phyloP scores from a whole-genome alignment of 2,888 invertebrate species.

The Chrysopilus asiliformis region DNA sequence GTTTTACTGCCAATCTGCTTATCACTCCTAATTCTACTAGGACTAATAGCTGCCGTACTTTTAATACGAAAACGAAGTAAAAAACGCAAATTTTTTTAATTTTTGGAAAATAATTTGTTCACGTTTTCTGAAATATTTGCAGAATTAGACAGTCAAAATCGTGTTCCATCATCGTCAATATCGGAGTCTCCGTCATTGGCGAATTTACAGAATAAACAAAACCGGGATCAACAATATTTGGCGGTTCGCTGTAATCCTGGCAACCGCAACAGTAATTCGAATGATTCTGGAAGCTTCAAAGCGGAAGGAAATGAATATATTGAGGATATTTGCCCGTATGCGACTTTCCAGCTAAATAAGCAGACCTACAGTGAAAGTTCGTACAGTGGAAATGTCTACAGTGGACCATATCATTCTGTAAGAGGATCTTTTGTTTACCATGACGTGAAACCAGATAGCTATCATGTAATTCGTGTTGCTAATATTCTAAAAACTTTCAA shows the following conservation, averaged over 20 bases:
- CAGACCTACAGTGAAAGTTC: constrained; percentile 80
- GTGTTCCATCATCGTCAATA: constrained; percentile 38
- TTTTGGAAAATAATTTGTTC: not conserved
- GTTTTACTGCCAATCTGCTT: constrained; percentile 50
- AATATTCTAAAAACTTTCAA: not conserved
- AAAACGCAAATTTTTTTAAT: not conserved
- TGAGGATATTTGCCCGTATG: constrained; percentile 87
- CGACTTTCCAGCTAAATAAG: constrained; percentile 80
- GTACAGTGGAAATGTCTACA: constrained; percentile 78
- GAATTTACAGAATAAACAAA: constrained; percentile 67
- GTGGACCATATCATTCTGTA: constrained; percentile 75
- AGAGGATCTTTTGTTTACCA: constrained; percentile 80
- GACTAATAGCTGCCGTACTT: constrained; percentile 53
- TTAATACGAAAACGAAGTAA: constrained; percentile 58
- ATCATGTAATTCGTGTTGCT: constrained; percentile 24
- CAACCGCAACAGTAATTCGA: constrained; percentile 34
- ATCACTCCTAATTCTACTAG: constrained; percentile 51
- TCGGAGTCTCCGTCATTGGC: constrained; percentile 67
- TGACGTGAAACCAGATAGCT: constrained; percentile 56
- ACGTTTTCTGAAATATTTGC: constrained; percentile 9
- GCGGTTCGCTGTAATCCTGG: constrained; percentile 52
- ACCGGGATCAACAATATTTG: constrained; percentile 63
- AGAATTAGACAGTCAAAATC: constrained; percentile 38
- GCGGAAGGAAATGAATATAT: constrained; percentile 58
- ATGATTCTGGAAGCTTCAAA: constrained; percentile 44